Evolutionary conservation across 2,113 vertebrate genomes (phyloP).

Genomic region (Notothenia coriiceps): DNA sequence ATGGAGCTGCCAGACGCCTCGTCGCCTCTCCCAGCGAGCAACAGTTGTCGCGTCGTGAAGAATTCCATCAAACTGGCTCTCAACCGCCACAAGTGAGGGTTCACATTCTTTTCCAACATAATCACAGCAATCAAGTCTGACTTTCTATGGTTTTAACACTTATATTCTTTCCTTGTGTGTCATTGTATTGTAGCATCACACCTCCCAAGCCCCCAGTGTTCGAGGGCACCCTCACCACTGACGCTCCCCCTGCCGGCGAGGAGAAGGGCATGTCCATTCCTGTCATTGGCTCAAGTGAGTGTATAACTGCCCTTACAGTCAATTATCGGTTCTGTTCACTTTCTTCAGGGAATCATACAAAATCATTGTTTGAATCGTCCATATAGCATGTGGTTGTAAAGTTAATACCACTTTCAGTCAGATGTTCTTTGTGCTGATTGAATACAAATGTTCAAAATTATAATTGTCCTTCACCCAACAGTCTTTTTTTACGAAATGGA

Average conservation of each 20-base stretch:
- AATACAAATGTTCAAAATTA: no score
- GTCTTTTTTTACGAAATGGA: no score
- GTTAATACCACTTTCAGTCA: background rate
- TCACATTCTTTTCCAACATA: background rate
- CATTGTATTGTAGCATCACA: constrained; percentile 71
- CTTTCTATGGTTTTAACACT: background rate
- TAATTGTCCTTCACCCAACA: no score
- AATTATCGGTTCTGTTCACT: background rate
- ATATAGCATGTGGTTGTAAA: background rate
- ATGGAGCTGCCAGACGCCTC: constrained; percentile 97
- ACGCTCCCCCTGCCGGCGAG: constrained; percentile 69
- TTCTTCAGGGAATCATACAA: no score
- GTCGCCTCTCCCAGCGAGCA: constrained; percentile 93
- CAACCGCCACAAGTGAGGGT: constrained; percentile 87
- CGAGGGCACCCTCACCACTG: constrained; percentile 65
- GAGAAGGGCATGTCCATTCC: constrained; percentile 88
- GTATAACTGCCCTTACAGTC: background rate
- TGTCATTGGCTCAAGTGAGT: constrained; percentile 89
- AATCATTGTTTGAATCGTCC: no score
- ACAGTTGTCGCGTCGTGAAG: constrained; percentile 91
- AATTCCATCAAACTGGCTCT: constrained; percentile 98
- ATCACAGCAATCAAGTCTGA: background rate
- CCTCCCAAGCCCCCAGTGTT: constrained; percentile 79
- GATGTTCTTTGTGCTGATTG: background rate
- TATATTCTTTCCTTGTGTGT: background rate